Percentiles rank a stretch among this genome's conserved stretches.
These are phyloP conservation scores for Tolypeutes matacus DNA, from an alignment of 2,797 vertebrate species.

Conservation along the genomic window DNA sequence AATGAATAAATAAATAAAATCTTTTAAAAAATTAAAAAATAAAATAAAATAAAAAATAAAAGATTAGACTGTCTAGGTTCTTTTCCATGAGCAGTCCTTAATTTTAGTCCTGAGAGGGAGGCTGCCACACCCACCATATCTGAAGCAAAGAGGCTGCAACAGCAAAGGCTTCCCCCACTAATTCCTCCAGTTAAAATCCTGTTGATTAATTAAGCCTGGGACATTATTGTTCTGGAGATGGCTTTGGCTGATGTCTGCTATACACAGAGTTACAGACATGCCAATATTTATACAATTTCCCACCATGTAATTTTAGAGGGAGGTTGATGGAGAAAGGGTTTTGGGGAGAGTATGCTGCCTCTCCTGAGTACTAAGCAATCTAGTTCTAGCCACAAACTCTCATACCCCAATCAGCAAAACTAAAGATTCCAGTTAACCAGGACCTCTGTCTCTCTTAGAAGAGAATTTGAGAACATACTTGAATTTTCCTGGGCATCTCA, in stretches of 20 bases:
- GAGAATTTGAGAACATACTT: not conserved
- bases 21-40: too few species aligned
- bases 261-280: not conserved
- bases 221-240: not conserved
- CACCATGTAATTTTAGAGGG: not conserved
- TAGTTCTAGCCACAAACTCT: not conserved
- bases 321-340: not conserved
- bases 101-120: not conserved
- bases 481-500: not conserved
- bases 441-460: not conserved
- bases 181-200: not conserved
- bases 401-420: not conserved
- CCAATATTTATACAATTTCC: not conserved
- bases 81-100: not conserved
- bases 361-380: not conserved
- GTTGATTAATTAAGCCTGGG: not conserved
- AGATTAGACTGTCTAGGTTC: not conserved
- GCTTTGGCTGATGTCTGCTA: not conserved
- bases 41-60: too few species aligned
- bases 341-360: not conserved
- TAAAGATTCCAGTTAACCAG: not conserved
- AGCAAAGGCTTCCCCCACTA: not conserved
- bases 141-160: not conserved
- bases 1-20: too few species aligned
- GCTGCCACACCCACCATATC: not conserved